Evolutionary conservation across 1,140 invertebrate species (phyloP).

Genomic region (Thaumatotibia leucotreta): DNA sequence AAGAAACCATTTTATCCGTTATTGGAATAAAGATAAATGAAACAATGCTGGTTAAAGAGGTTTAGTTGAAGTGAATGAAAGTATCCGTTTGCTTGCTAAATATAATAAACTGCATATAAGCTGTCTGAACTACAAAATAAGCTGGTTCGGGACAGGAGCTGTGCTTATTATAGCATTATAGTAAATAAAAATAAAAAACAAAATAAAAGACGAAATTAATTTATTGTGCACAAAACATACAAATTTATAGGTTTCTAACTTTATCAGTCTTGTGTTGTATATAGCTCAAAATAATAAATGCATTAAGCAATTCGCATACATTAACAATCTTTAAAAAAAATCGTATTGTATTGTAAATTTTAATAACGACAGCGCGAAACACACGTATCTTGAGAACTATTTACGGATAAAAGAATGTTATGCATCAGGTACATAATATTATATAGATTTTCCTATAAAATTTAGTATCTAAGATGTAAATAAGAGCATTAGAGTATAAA

Average conservation of each 20-base stretch:
- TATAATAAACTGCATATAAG: background rate
- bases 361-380: background rate
- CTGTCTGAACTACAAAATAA: background rate
- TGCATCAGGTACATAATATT: constrained; percentile 6
- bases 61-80: constrained; percentile 16
- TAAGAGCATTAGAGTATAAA: background rate
- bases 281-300: constrained; percentile 69
- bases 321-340: constrained; percentile 24
- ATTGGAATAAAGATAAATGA: constrained; percentile 1
- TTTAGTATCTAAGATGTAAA: background rate
- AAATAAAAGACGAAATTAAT: constrained; percentile 63
- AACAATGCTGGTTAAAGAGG: background rate
- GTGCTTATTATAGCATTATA: constrained; percentile 24
- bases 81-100: constrained; percentile 56
- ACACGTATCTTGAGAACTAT: constrained; percentile 2
- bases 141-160: background rate
- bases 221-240: constrained; percentile 73
- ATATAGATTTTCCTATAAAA: background rate
- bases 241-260: constrained; percentile 56
- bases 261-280: constrained; percentile 75
- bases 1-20: constrained; percentile 3
- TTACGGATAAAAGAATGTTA: background rate
- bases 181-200: constrained; percentile 35
- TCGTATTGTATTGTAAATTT: constrained; percentile 22
- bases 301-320: constrained; percentile 55